Percentiles rank a stretch among this genome's conserved stretches.
Conservation (phyloP, 2,888 invertebrate species). For the Hermaeophaga mercurialis region DNA sequence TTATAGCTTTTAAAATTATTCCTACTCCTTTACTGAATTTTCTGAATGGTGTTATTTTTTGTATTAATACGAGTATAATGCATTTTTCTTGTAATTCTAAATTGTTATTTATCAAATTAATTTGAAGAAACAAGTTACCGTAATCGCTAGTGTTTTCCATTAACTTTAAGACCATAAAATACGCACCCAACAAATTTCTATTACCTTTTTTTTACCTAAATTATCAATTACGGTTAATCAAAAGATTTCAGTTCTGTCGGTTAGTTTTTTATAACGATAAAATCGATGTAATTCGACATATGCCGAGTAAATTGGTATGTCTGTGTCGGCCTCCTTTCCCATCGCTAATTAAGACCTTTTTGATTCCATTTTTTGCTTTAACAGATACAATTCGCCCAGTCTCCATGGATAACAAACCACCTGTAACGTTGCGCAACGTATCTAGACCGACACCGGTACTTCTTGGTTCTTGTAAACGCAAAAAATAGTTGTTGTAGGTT, state of each 20-base stretch:
- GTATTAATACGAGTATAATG: too few species aligned
- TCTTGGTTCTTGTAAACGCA: background rate
- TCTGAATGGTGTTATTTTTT: too few species aligned
- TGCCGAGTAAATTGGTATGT: background rate
- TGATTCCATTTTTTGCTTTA: constrained; percentile 1
- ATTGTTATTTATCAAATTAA: too few species aligned
- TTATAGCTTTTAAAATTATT: too few species aligned
- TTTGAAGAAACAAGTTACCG: too few species aligned
- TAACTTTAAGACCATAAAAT: background rate
- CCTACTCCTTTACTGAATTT: too few species aligned
- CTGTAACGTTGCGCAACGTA: background rate
- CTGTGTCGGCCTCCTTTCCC: background rate
- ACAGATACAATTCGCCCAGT: background rate
- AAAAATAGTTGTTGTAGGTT: background rate
- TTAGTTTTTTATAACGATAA: background rate
- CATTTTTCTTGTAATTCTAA: too few species aligned
- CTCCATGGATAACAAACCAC: background rate
- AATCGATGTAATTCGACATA: constrained; percentile 2
- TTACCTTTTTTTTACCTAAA: background rate
- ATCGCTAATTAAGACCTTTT: constrained; percentile 6
- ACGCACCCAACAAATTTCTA: background rate
- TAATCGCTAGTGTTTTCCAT: too few species aligned
- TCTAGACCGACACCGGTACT: constrained; percentile 10
- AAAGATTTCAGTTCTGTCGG: background rate
- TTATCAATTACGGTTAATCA: constrained; percentile 3